Evolutionary conservation across 2,113 vertebrate genomes (phyloP).

Genomic region (Pomatostomus ruficeps): DNA sequence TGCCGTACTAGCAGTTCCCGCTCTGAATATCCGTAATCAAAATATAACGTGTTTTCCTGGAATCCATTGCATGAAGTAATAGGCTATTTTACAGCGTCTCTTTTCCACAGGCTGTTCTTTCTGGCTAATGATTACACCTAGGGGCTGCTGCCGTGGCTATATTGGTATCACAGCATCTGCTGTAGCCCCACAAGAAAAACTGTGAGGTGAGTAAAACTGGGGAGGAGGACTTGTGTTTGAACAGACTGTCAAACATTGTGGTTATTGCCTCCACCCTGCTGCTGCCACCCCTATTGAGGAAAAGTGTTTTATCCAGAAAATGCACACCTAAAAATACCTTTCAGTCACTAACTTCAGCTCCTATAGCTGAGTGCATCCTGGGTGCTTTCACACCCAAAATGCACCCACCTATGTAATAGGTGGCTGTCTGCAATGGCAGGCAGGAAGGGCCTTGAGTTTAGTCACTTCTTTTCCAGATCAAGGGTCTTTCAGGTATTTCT

Average conservation of each 20-base stretch:
- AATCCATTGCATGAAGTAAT: slow-evolving; percentile 25
- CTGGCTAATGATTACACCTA: background rate
- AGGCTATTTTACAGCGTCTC: background rate
- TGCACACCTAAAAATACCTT: background rate
- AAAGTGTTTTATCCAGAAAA: background rate
- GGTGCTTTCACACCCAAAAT: background rate
- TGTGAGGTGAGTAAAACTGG: background rate
- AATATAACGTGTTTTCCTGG: slow-evolving; percentile 13
- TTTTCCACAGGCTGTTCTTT: background rate
- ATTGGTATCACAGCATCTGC: background rate
- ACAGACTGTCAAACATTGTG: background rate
- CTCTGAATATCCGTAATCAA: background rate
- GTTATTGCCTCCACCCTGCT: background rate
- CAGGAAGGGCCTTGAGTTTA: background rate
- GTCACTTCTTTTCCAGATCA: background rate
- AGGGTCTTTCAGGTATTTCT: background rate
- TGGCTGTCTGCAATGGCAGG: background rate
- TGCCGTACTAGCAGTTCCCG: background rate
- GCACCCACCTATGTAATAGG: background rate
- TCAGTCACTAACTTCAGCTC: background rate
- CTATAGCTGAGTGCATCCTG: background rate
- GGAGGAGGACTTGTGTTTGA: background rate
- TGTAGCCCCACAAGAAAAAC: background rate
- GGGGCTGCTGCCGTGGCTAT: fast-evolving
- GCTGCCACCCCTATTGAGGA: background rate